phyloP scores from a whole-genome alignment of 2,113 vertebrate genomes.

The Pelecanoides urinatrix region DNA sequence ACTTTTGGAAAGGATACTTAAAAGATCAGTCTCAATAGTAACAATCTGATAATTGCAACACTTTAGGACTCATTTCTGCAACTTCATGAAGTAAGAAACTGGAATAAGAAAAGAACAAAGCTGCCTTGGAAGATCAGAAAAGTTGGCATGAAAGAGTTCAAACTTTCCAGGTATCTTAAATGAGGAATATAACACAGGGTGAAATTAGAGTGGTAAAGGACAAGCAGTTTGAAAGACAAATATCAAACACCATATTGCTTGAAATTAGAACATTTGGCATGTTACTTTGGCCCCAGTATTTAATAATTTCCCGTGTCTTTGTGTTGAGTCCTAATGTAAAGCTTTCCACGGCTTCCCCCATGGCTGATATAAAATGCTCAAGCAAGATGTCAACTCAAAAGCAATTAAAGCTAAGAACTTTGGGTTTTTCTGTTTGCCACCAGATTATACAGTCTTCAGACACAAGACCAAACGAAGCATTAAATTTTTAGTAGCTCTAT shows the following conservation, averaged over 20 bases:
- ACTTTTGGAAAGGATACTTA: background rate
- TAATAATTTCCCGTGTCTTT: background rate
- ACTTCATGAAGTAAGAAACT: background rate
- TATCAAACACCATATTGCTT: background rate
- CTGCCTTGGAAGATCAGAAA: background rate
- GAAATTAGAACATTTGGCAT: background rate
- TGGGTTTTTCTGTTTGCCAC: background rate
- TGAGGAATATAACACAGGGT: background rate
- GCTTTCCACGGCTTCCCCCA: background rate
- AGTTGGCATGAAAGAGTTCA: background rate
- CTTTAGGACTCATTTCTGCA: background rate
- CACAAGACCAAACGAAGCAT: background rate
- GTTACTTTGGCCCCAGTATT: background rate
- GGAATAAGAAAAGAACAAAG: background rate
- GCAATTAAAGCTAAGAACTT: background rate
- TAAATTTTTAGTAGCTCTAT: background rate
- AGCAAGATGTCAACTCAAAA: background rate
- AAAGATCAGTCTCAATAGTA: background rate
- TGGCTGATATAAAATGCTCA: background rate
- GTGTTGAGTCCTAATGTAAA: background rate
- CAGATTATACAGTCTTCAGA: background rate
- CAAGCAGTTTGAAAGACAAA: background rate
- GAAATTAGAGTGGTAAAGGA: background rate
- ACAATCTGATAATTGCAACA: background rate
- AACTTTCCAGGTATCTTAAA: background rate